A percentile compares a stretch with the other conserved stretches of the same genome.
Conservation (phyloP, 2,888 invertebrate species). For the Phyllotreta cruciferae region DNA sequence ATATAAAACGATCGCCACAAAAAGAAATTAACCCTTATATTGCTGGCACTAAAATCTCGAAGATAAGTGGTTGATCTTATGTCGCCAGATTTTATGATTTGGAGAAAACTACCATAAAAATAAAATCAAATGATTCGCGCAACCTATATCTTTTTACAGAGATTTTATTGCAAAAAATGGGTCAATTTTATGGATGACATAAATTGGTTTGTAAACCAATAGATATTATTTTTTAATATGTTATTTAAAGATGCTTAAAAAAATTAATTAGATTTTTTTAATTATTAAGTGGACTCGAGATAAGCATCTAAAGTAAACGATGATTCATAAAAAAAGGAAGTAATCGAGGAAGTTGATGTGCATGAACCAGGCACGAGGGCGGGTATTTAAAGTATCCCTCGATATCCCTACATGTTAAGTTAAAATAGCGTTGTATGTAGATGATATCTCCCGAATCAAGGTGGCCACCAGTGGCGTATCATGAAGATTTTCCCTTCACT, state of each 20-base stretch:
- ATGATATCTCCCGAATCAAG: constrained; percentile 38
- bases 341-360: constrained; percentile 13
- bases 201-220: no score
- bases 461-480: neutral
- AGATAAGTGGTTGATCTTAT: constrained; percentile 50
- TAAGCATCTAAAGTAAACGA: constrained; percentile 2
- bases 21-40: constrained; percentile 44
- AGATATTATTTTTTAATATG: no score
- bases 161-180: no score
- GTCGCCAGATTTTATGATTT: constrained; percentile 5
- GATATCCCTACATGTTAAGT: constrained; percentile 28
- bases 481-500: neutral
- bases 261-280: neutral
- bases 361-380: constrained; percentile 14
- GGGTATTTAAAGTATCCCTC: constrained; percentile 15
- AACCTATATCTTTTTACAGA: no score
- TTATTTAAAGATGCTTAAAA: no score
- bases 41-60: constrained; percentile 48
- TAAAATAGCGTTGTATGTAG: constrained; percentile 36
- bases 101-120: no score
- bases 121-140: no score
- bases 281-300: constrained; percentile 1
- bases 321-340: constrained; percentile 12
- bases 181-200: no score
- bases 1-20: constrained; percentile 31